Evolutionary conservation across 2,113 vertebrate species (phyloP).

Genomic region (Regulus satrapa): DNA sequence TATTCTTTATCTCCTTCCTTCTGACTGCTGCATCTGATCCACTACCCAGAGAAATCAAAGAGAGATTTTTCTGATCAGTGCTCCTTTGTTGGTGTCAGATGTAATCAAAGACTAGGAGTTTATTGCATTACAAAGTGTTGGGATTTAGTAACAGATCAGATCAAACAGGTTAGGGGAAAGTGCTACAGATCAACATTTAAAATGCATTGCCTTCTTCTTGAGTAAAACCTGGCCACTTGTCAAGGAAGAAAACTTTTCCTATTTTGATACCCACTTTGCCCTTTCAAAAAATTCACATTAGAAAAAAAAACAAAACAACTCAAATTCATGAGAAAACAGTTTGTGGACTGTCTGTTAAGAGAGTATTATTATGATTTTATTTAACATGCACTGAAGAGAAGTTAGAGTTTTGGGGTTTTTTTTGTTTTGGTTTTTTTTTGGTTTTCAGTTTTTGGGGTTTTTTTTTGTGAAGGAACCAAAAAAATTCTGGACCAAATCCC

Average conservation of each 20-base stretch:
- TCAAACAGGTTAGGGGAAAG: background rate
- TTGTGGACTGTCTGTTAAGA: background rate
- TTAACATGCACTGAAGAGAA: background rate
- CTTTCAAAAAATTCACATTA: background rate
- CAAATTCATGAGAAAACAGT: background rate
- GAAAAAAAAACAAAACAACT: background rate
- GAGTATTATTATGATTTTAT: background rate
- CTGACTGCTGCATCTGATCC: slow-evolving; percentile 1
- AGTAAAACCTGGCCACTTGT: background rate
- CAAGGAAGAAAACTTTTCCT: background rate
- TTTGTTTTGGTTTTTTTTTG: too few relatives aligned
- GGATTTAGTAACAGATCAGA: slow-evolving; percentile 1
- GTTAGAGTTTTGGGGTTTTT: too few relatives aligned
- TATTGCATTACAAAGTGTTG: slow-evolving; percentile 3
- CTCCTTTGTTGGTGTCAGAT: background rate
- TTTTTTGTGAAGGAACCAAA: background rate
- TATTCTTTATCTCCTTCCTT: slow-evolving; percentile 1
- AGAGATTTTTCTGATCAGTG: slow-evolving; percentile 25
- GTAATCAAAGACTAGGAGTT: slow-evolving; percentile 20
- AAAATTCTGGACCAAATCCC: background rate
- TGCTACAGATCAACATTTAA: background rate
- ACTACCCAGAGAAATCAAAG: slow-evolving; percentile 35
- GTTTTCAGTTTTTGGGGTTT: too few relatives aligned
- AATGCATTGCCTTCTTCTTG: background rate
- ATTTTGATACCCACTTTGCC: background rate